Base-by-base conservation (phyloP, 2,888 invertebrate species). In the Aricia artaxerxes region DNA sequence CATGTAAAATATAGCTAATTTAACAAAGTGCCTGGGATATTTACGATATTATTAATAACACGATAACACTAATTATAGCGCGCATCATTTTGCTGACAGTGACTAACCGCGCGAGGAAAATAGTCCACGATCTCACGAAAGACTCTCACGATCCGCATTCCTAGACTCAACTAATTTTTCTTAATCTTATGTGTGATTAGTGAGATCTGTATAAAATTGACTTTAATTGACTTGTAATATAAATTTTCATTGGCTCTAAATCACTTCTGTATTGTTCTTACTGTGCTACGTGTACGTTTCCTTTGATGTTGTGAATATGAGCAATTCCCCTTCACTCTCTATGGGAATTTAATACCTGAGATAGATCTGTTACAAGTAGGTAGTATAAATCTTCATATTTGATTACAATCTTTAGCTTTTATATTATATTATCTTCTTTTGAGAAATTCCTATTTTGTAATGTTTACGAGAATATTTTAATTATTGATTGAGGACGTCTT, bases 101-200 rank as follows among this genome's bases (percentile, higher is more conserved):
- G 87, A 82, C 87, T 87, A 86, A 84, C 82, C 83, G 86, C 53
- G 86, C 89, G 90, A 90, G 85, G 87, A 93, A 94, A 94, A 92
- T 90, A 92, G 93, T 93, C 92, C 94, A 90, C 88, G 91, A 93
- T 92, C 13, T 69, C 69, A 35, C 69, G 69, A 35, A 5, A 84
- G 85, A 87, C 87, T 89, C 89, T 90, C 90, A 88, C 89, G 89
- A 93, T 94, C 94, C 94, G 94, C 94, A 94, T 94, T 93, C 94
- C 91, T 87, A 86, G 84, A 83, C 61, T 89, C 89, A 91, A 91
- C 88, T 35, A 38, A 60, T 77, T 40, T 77, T 77, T 35, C 57
- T 77, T 78, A 64, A 78, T 75, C 49, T 77, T 16, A 79, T 35
- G 57, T 60, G 35, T 4, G 3, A 77, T 16, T 60, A n/a, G 24